phyloP scores from a whole-genome alignment of 1,140 invertebrate species.

The Platyscapa corneri region DNA sequence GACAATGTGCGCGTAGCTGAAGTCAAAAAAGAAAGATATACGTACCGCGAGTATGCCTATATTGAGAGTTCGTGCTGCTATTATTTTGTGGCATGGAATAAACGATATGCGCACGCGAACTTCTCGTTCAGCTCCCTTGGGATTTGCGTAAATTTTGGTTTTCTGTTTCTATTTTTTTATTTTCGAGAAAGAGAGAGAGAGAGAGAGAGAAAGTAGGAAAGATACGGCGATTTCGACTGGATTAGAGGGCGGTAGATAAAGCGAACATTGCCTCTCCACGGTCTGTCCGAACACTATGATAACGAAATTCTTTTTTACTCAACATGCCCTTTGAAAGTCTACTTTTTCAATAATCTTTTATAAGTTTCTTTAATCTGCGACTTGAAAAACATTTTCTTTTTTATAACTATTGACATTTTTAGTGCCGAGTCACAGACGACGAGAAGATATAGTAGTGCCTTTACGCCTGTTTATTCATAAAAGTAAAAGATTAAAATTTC shows the following conservation, averaged over 20 bases:
- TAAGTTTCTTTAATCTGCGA: not conserved
- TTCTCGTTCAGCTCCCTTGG: constrained; percentile 57
- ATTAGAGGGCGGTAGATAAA: constrained; percentile 34
- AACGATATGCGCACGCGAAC: constrained; percentile 60
- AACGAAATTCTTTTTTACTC: constrained; percentile 1
- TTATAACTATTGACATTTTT: not conserved
- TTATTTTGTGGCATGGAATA: constrained; percentile 49
- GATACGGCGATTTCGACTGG: constrained; percentile 38
- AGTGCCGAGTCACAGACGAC: too few relatives aligned
- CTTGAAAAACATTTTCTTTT: not conserved
- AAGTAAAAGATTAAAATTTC: too few relatives aligned
- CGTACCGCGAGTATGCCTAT: not conserved
- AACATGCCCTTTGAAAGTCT: not conserved
- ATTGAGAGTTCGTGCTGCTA: constrained; percentile 47
- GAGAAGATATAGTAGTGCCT: too few relatives aligned
- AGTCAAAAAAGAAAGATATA: not conserved
- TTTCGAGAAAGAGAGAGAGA: not conserved
- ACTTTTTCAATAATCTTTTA: too few relatives aligned
- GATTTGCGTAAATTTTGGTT: constrained; percentile 37
- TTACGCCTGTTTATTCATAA: too few relatives aligned
- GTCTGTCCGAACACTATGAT: not conserved
- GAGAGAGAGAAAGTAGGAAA: not conserved
- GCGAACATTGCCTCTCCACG: not conserved
- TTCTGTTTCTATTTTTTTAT: constrained; percentile 40
- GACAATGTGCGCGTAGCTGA: constrained; percentile 34